Evolutionary conservation across 2,797 vertebrate species (phyloP).

Genomic region (Neoniphon sammara): DNA sequence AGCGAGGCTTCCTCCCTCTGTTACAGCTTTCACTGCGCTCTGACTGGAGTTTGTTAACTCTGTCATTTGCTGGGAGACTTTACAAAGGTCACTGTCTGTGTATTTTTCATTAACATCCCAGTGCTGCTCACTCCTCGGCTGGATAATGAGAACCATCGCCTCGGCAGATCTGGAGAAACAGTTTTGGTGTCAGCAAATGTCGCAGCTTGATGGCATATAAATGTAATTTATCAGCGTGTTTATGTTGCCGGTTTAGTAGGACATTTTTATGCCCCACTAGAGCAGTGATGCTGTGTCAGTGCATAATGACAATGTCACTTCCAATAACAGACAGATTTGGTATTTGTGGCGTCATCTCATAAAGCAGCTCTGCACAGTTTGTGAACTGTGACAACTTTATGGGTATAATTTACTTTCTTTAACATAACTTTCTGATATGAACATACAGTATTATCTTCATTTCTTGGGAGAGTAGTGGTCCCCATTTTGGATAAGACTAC

Average conservation of each 20-base stretch:
- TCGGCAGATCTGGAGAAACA: constrained; percentile 81
- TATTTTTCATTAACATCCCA: constrained; percentile 80
- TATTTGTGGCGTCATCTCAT: constrained; percentile 78
- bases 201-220: constrained; percentile 82
- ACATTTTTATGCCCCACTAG: constrained; percentile 81
- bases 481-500: constrained; percentile 5
- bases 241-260: constrained; percentile 83
- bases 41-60: constrained; percentile 71
- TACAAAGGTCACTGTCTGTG: constrained; percentile 82
- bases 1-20: constrained; percentile 36
- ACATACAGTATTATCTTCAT: neutral
- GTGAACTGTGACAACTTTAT: constrained; percentile 76
- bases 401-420: constrained; percentile 65
- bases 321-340: constrained; percentile 82
- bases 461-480: neutral
- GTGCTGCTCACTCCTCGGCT: constrained; percentile 66
- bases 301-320: constrained; percentile 84
- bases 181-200: constrained; percentile 84
- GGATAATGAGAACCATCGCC: constrained; percentile 83
- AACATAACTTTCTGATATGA: constrained; percentile 52
- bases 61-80: constrained; percentile 77
- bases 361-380: constrained; percentile 72
- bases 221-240: constrained; percentile 85
- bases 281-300: constrained; percentile 83
- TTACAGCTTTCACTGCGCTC: constrained; percentile 45